These are phyloP conservation scores for Brachystomella parvula DNA, from an alignment of 1,140 invertebrate species.

Conservation along the genomic window DNA sequence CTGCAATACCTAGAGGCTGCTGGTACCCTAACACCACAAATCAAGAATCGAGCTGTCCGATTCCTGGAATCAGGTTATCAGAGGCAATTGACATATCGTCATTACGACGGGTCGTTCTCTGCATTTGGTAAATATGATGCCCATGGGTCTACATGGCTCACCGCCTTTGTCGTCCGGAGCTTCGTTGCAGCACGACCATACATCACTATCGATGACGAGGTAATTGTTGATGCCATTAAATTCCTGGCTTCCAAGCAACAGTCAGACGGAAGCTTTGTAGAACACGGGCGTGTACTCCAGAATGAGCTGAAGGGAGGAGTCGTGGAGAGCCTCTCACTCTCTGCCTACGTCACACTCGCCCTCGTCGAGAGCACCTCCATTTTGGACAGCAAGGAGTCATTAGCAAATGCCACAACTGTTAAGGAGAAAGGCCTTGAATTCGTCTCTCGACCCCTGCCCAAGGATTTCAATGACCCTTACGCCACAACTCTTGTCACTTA, in stretches of 20 bases:
- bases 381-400: background rate
- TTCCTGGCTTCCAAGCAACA: conserved; percentile 50
- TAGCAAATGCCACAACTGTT: conserved; percentile 37
- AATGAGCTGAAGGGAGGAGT: conserved; percentile 21
- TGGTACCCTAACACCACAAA: conserved; percentile 46
- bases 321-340: conserved; percentile 13
- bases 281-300: conserved; percentile 43
- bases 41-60: conserved; percentile 63
- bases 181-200: conserved; percentile 70
- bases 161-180: conserved; percentile 83
- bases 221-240: conserved; percentile 43
- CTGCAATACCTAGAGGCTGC: conserved; percentile 62
- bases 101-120: conserved; percentile 85
- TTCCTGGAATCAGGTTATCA: conserved; percentile 84
- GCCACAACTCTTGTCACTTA: conserved; percentile 48
- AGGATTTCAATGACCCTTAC: conserved; percentile 47
- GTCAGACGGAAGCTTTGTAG: conserved; percentile 51
- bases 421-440: conserved; percentile 70
- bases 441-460: conserved; percentile 55
- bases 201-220: conserved; percentile 66
- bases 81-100: conserved; percentile 57
- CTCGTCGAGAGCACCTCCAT: conserved; percentile 20
- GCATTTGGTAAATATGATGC: conserved; percentile 75
- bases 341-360: conserved; percentile 17
- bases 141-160: conserved; percentile 87